These are phyloP conservation scores for Chelmon rostratus DNA, from an alignment of 2,797 vertebrate genomes.

Conservation along the genomic window DNA sequence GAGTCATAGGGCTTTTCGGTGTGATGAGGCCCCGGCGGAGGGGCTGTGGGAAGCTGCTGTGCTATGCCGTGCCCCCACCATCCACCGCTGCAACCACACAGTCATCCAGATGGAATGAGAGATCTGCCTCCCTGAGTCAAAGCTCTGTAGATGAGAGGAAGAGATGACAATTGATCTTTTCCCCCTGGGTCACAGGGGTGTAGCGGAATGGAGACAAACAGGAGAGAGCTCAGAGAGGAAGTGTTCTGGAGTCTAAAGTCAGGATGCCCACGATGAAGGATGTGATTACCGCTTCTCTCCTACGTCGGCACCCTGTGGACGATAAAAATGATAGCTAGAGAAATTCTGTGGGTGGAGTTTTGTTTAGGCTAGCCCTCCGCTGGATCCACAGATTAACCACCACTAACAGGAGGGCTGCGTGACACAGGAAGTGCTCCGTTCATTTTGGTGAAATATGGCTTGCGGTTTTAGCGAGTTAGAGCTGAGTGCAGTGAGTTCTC, in stretches of 20 bases:
- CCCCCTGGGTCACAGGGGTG: constrained; percentile 64
- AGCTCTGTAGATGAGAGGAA: constrained; percentile 82
- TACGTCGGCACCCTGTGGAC: constrained; percentile 34
- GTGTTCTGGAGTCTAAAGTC: constrained; percentile 65
- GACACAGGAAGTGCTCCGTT: constrained; percentile 59
- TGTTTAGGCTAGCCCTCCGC: constrained; percentile 63
- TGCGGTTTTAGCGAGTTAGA: constrained; percentile 45
- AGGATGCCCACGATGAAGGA: constrained; percentile 60
- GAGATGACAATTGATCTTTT: constrained; percentile 77
- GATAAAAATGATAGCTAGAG: constrained; percentile 45
- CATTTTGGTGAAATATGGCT: constrained; percentile 42
- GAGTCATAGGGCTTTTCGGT: constrained; percentile 18
- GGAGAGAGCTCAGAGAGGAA: constrained; percentile 70
- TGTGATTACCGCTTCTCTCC: constrained; percentile 45
- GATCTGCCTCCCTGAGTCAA: constrained; percentile 68
- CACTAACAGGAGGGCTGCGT: constrained; percentile 41
- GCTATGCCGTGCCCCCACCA: constrained; percentile 45
- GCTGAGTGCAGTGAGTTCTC: constrained; percentile 2
- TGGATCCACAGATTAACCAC: constrained; percentile 58
- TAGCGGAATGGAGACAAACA: constrained; percentile 72
- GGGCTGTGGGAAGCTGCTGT: constrained; percentile 27
- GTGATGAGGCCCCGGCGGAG: constrained; percentile 38
- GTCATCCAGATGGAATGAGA: constrained; percentile 85
- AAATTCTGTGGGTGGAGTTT: constrained; percentile 69
- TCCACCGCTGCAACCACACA: constrained; percentile 53